These are phyloP conservation scores for Drosophila fulvimacula DNA, from an alignment of 2,888 invertebrate species.

Conservation along the genomic window DNA sequence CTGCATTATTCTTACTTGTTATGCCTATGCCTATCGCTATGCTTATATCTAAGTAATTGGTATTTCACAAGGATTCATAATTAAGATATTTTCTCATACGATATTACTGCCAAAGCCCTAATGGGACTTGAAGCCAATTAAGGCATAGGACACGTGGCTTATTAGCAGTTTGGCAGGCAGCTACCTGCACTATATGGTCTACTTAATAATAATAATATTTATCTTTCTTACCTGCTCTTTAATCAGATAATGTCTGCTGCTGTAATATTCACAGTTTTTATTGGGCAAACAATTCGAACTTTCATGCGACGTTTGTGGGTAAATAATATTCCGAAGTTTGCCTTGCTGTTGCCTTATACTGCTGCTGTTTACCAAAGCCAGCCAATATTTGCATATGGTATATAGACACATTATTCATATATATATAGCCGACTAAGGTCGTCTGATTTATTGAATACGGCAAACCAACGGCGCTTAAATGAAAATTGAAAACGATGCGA, in stretches of 20 bases:
- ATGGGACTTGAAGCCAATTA: neutral
- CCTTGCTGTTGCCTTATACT: neutral
- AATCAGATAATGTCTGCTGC: constrained; percentile 10
- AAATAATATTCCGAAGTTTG: constrained; percentile 29
- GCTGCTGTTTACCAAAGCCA: constrained; percentile 10
- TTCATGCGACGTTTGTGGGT: constrained; percentile 15
- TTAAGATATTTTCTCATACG: neutral
- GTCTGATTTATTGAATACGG: constrained; percentile 70
- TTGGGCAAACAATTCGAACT: constrained; percentile 17
- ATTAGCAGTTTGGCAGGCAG: too few species aligned
- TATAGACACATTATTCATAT: constrained; percentile 6
- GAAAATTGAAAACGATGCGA: constrained; percentile 68
- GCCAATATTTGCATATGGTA: constrained; percentile 40
- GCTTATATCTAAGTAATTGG: neutral
- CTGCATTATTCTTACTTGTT: neutral
- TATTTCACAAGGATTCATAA: neutral
- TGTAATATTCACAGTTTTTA: constrained; percentile 31
- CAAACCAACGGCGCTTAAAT: constrained; percentile 52
- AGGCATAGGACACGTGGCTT: too few species aligned
- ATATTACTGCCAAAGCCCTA: neutral
- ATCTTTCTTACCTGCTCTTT: neutral
- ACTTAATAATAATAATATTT: constrained; percentile 1
- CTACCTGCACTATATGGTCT: too few species aligned
- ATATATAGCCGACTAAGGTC: neutral
- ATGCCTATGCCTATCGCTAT: neutral